Evolutionary conservation across 2,113 vertebrate genomes (phyloP).

Genomic region (Cisticola juncidis): DNA sequence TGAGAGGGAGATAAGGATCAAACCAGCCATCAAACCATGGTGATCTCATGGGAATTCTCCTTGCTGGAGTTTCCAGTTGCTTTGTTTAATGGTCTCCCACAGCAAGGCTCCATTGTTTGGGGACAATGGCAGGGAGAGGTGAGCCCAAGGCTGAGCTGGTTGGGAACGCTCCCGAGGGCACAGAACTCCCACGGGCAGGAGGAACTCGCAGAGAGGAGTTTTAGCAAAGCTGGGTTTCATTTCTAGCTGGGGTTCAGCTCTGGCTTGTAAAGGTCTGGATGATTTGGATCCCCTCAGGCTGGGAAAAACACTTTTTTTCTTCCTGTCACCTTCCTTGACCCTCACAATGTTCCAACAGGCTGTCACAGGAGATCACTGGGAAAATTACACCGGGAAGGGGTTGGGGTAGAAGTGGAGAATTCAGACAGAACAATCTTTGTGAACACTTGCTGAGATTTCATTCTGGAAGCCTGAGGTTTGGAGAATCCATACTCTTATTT

Average conservation of each 20-base stretch:
- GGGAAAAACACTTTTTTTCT: not conserved
- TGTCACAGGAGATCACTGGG: accelerated
- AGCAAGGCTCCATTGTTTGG: not conserved
- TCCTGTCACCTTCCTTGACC: not conserved
- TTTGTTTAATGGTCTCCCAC: not conserved
- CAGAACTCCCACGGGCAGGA: not conserved
- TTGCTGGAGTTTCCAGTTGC: not conserved
- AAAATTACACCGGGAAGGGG: accelerated
- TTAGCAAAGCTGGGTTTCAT: not conserved
- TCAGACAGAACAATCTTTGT: not conserved
- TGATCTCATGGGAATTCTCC: accelerated
- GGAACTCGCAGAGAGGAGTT: not conserved
- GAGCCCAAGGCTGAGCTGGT: not conserved
- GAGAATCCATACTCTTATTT: not conserved
- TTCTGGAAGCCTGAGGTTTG: not conserved
- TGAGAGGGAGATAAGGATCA: not conserved
- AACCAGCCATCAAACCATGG: not conserved
- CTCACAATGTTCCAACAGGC: no score
- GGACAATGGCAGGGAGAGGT: not conserved
- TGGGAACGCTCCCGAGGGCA: not conserved
- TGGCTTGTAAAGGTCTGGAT: not conserved
- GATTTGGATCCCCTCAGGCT: not conserved
- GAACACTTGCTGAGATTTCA: not conserved
- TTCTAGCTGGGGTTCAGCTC: not conserved
- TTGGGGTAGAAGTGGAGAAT: not conserved